A percentile compares a stretch with the other conserved stretches of the same genome.
Evolutionary conservation across 2,797 vertebrate species (phyloP).

Genomic region (Schizopygopsis malacanthus): DNA sequence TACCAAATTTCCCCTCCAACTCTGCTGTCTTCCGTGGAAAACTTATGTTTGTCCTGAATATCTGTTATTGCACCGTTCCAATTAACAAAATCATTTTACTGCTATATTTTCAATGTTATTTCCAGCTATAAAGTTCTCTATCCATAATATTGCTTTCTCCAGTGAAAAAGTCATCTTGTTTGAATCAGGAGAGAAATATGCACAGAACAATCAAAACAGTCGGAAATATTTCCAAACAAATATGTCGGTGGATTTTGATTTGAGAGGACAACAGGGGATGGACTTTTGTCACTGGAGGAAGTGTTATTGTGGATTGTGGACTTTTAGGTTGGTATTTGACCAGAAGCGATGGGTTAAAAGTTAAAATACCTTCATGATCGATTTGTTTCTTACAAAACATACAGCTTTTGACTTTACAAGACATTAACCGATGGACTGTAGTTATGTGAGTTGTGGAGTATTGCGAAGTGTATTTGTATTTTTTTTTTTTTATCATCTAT

Average conservation of each 20-base stretch:
- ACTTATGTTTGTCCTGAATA: constrained; percentile 54
- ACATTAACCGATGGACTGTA: not conserved
- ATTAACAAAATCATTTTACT: not conserved
- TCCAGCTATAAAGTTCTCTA: not conserved
- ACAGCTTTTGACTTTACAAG: not conserved
- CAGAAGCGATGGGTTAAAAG: not conserved
- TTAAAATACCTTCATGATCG: not conserved
- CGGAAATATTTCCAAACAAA: not conserved
- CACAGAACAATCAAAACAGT: not conserved
- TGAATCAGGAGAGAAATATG: not conserved
- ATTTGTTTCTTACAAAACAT: not conserved
- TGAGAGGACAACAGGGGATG: not conserved
- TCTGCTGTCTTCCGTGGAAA: constrained; percentile 54
- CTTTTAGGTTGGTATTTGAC: not conserved
- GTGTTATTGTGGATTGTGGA: not conserved
- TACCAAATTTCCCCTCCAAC: constrained; percentile 66
- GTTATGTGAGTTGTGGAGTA: not conserved
- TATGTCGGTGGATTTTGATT: not conserved
- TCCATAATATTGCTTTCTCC: not conserved
- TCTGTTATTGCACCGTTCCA: constrained; percentile 42
- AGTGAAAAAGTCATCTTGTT: not conserved
- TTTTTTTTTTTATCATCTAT: not conserved
- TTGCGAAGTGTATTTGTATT: not conserved
- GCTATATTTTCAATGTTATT: not conserved
- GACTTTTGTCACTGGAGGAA: not conserved